These are phyloP conservation scores for Drosophila kikkawai DNA, from an alignment of 1,140 invertebrate genomes.

Conservation along the genomic window DNA sequence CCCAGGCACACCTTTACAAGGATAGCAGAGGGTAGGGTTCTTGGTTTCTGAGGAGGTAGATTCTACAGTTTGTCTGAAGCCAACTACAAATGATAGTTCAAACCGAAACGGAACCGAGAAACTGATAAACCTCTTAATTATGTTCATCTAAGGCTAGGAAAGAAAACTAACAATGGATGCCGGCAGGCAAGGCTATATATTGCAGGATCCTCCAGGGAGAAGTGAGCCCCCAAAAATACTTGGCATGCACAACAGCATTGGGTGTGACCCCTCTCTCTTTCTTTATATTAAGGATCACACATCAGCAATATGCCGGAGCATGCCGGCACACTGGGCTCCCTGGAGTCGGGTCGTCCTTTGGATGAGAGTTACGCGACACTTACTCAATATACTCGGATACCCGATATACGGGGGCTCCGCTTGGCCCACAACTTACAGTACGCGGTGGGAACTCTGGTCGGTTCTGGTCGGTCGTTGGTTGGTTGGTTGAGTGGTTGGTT, in stretches of 20 bases:
- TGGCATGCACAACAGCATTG: conserved; percentile 6
- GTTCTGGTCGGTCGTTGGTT: conserved; percentile 3
- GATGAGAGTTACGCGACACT: conserved; percentile 32
- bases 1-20: conserved; percentile 18
- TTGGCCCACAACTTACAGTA: conserved; percentile 46
- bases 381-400: conserved; percentile 23
- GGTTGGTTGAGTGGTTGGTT: neutral
- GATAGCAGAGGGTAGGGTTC: neutral
- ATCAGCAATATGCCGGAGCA: neutral
- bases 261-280: neutral
- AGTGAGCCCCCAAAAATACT: neutral
- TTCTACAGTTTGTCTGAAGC: conserved; percentile 37
- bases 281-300: neutral
- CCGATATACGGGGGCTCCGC: conserved; percentile 10
- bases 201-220: neutral
- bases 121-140: conserved; percentile 34
- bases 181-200: conserved; percentile 10
- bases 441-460: conserved; percentile 31
- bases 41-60: too few species aligned
- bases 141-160: conserved; percentile 41
- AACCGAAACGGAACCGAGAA: conserved; percentile 37
- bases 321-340: conserved; percentile 17
- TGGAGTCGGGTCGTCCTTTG: conserved; percentile 21
- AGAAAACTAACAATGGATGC: conserved; percentile 20
- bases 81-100: conserved; percentile 51